phyloP scores from a whole-genome alignment of 2,113 vertebrate species.

The Strix aluco region DNA sequence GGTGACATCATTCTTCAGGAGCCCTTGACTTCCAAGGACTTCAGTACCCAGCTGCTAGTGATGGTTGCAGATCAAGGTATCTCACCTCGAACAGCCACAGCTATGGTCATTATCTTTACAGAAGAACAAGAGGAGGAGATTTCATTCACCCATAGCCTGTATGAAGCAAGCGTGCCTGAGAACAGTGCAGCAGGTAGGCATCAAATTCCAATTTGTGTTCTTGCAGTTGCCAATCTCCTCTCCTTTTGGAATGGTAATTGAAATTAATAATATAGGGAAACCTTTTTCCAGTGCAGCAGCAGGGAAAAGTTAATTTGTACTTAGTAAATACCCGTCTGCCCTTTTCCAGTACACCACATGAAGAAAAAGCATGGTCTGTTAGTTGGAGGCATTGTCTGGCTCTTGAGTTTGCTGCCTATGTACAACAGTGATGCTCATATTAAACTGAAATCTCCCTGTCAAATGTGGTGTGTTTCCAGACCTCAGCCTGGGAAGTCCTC shows the following conservation, averaged over 20 bases:
- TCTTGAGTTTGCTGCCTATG: background rate
- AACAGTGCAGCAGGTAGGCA: conserved; percentile 84
- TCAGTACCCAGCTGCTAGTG: conserved; percentile 77
- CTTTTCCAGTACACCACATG: background rate
- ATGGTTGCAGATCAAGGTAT: conserved; percentile 80
- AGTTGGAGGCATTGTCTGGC: background rate
- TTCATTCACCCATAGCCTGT: conserved; percentile 79
- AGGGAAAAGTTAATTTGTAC: background rate
- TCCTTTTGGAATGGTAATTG: background rate
- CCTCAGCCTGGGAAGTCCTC: background rate
- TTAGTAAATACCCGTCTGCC: background rate
- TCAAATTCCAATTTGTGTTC: background rate
- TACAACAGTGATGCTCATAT: background rate
- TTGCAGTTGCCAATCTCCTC: background rate
- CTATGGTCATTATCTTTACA: conserved; percentile 82
- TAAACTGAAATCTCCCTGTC: background rate
- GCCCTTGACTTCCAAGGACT: conserved; percentile 63
- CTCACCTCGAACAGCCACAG: conserved; percentile 76
- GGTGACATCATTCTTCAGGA: conserved; percentile 82
- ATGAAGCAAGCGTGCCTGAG: conserved; percentile 80
- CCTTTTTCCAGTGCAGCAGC: background rate
- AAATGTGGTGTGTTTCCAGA: background rate
- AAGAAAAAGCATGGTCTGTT: background rate
- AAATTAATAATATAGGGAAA: background rate
- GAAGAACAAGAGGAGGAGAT: conserved; percentile 76